Evolutionary conservation across 2,888 invertebrate species (phyloP).

Genomic region (Drosophila siamana): DNA sequence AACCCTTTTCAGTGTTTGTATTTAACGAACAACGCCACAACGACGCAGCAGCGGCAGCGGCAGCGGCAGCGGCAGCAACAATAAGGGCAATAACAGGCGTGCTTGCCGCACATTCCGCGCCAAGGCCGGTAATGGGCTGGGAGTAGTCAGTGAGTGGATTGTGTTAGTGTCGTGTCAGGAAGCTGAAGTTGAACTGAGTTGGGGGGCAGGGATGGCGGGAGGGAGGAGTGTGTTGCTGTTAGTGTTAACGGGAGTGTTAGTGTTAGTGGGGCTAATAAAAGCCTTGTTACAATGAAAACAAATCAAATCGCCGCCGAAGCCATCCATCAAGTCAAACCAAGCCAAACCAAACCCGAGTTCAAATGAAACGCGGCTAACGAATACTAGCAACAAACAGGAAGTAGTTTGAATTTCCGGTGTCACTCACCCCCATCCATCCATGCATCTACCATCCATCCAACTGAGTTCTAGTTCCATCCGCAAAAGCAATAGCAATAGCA

Average conservation of each 20-base stretch:
- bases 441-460: not conserved
- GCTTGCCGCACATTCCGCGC: conserved; percentile 61
- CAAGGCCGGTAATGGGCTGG: conserved; percentile 50
- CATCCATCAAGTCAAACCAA: conserved; percentile 70
- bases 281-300: conserved; percentile 80
- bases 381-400: conserved; percentile 73
- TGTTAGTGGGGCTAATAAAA: conserved; percentile 69
- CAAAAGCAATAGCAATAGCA: conserved; percentile 18
- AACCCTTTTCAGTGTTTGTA: conserved; percentile 78
- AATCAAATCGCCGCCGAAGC: conserved; percentile 76
- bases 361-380: conserved; percentile 75
- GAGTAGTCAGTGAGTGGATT: not conserved
- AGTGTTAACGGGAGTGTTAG: not conserved
- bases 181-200: conserved; percentile 2
- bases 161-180: conserved; percentile 44
- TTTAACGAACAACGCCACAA: conserved; percentile 76
- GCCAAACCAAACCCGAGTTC: conserved; percentile 56
- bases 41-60: conserved; percentile 42
- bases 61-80: conserved; percentile 44
- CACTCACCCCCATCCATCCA: conserved; percentile 46
- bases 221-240: not conserved
- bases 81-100: conserved; percentile 67
- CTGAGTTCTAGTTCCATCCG: conserved; percentile 27
- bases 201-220: not conserved
- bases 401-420: conserved; percentile 82